Evolutionary conservation across 30 jellyfish, hydroid and myxozoan genomes (phyloP).

Genomic region (Aurelia aurita): DNA sequence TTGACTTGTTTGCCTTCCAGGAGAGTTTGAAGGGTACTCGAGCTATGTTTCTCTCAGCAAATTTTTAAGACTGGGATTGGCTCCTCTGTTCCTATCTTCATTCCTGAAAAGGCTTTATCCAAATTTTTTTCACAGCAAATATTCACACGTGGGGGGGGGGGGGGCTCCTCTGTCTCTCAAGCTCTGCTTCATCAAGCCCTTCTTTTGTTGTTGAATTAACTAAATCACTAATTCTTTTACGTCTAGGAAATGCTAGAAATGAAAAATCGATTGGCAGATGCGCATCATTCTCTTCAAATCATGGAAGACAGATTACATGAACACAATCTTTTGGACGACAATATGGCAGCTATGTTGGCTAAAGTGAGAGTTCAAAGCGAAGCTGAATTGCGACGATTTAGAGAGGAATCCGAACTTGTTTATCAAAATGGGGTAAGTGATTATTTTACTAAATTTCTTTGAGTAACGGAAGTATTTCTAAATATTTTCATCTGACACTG

Average conservation of each 20-base stretch:
- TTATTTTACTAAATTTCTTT: background rate
- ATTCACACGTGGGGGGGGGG: too few relatives aligned
- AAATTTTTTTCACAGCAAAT: too few relatives aligned
- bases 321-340: slow-evolving; percentile 89
- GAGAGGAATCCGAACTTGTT: slow-evolving; percentile 86
- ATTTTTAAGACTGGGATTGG: too few relatives aligned
- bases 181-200: background rate
- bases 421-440: slow-evolving; percentile 76
- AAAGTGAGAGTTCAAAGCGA: slow-evolving; percentile 87
- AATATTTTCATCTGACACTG: background rate
- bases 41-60: too few relatives aligned
- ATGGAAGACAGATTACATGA: slow-evolving; percentile 86
- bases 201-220: background rate
- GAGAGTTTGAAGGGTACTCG: too few relatives aligned
- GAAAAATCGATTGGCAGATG: slow-evolving; percentile 74
- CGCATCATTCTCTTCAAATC: slow-evolving; percentile 74
- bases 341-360: slow-evolving; percentile 72
- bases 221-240: too few relatives aligned
- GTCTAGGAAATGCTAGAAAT: slow-evolving; percentile 78
- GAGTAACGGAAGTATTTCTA: background rate
- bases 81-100: too few relatives aligned
- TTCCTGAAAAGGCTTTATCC: too few relatives aligned
- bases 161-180: too few relatives aligned
- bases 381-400: slow-evolving; percentile 82
- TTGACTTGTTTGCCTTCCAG: too few relatives aligned